Base-by-base conservation (phyloP, 2,888 invertebrate genomes). In the Cataglyphis cursor region DNA sequence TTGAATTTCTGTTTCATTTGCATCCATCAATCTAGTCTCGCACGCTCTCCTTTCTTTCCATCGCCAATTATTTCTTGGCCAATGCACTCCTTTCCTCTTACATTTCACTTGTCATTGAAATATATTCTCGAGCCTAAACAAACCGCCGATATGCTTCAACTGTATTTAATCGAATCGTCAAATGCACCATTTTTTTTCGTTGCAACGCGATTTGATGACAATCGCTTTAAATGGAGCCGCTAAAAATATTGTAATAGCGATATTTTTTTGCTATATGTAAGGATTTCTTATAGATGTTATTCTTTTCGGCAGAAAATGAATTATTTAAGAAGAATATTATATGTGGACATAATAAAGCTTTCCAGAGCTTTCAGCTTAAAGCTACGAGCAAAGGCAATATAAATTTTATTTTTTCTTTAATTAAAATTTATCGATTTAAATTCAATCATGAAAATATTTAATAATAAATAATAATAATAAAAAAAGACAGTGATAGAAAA, bases 1-100 rank as follows among this genome's bases (percentile, higher is more conserved):
- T 88, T 89, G 87, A 85, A 90, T 89, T 89, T 88, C 86, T 81
- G 82, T 86, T 88, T 85, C 85, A 85, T 89, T 90, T 84, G 78
- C 64, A 59, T 82, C 44, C 48, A 41, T 73, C 85, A 73, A 35
- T 57, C 65, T 59, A 48, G 8, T 54, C 38, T 51, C 51, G n/a
- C 51, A 51, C 51, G 51, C 59, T 44, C 70, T 51, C 48, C 44
- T 51, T 61, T 51, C 54, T 61, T 41, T 31, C 44, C 59, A 65
- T 54, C 74, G 28, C 31, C 82, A 62, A 48, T 62, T 74, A 73
- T 51, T 74, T 59, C 73, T 68, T 51, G 41, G 28, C 59, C 48
- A 41, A 28, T 24, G 18, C 51, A 21, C 48, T 44, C 57, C 35
- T 44, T 61, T 28, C 54, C 28, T 9, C 8, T 72, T 48, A 61